Percentiles rank a stretch among this genome's conserved stretches.
These are phyloP conservation scores for Leuciscus idus DNA, from an alignment of 2,113 vertebrate genomes.

Conservation along the genomic window DNA sequence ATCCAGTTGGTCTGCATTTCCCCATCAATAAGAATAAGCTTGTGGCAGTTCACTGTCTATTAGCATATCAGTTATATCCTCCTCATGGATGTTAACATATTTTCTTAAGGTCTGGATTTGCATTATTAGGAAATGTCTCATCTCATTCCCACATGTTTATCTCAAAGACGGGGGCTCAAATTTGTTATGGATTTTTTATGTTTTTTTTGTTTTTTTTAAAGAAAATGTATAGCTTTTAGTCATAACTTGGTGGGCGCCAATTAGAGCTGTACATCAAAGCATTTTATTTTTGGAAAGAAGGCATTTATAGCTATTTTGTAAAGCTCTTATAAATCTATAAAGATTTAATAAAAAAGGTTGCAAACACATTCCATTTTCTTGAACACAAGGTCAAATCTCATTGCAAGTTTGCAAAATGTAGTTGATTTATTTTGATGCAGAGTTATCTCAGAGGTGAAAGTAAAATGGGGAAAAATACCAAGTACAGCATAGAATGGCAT, in stretches of 20 bases:
- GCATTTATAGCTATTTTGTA: slow-evolving; percentile 29
- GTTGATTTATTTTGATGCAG: background rate
- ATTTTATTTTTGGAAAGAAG: slow-evolving; percentile 15
- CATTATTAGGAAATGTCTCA: slow-evolving; percentile 45
- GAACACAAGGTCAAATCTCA: background rate
- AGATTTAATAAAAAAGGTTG: background rate
- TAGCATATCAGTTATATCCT: slow-evolving; percentile 51
- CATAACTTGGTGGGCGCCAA: slow-evolving; percentile 44
- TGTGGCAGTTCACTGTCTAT: slow-evolving; percentile 34
- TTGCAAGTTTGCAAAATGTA: background rate
- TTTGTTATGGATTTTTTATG: slow-evolving; percentile 35
- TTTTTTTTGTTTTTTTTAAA: background rate
- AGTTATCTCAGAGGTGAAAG: background rate
- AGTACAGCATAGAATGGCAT: slow-evolving; percentile 17
- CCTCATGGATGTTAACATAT: slow-evolving; percentile 39
- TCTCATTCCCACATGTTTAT: slow-evolving; percentile 22
- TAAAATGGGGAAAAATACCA: slow-evolving; percentile 10
- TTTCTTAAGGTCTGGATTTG: slow-evolving; percentile 51
- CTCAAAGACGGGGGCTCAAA: slow-evolving; percentile 34
- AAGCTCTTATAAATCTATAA: slow-evolving; percentile 15
- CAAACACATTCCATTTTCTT: background rate
- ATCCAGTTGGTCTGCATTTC: slow-evolving; percentile 55
- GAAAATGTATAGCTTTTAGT: slow-evolving; percentile 44
- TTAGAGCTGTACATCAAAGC: slow-evolving; percentile 55
- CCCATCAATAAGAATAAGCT: slow-evolving; percentile 19